Conservation (phyloP, 1,140 invertebrate species). For the Hetaerina americana region DNA sequence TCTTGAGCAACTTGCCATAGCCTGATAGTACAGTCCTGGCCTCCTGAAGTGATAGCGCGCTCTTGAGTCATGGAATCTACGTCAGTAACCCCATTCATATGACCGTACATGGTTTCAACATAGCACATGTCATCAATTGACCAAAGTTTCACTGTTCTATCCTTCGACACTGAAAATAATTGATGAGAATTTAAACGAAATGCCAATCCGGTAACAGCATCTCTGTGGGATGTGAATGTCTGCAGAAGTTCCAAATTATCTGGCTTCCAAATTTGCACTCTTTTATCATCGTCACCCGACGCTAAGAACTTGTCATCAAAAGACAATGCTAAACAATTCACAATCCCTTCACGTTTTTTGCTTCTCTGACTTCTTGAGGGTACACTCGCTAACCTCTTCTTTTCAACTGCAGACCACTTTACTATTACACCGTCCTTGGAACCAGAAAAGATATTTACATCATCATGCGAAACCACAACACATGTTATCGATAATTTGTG, state of each 20-base stretch:
- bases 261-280: conserved; percentile 77
- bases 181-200: conserved; percentile 81
- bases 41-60: conserved; percentile 76
- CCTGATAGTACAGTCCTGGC: conserved; percentile 68
- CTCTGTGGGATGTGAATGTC: conserved; percentile 68
- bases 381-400: conserved; percentile 28
- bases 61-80: conserved; percentile 78
- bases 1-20: conserved; percentile 96
- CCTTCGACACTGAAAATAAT: conserved; percentile 68
- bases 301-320: conserved; percentile 75
- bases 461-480: conserved; percentile 61
- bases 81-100: conserved; percentile 75
- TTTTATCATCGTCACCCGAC: conserved; percentile 57
- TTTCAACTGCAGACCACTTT: conserved; percentile 54
- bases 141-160: conserved; percentile 84
- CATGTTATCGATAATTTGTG: conserved; percentile 72
- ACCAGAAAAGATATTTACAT: conserved; percentile 60
- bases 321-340: conserved; percentile 64
- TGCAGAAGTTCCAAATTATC: conserved; percentile 60
- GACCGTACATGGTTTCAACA: conserved; percentile 86
- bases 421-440: conserved; percentile 80
- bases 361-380: conserved; percentile 29
- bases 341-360: conserved; percentile 27
- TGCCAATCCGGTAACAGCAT: conserved; percentile 58
- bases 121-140: conserved; percentile 90